Evolutionary conservation across 2,888 invertebrate genomes (phyloP).

Genomic region (Phyllotreta striolata): DNA sequence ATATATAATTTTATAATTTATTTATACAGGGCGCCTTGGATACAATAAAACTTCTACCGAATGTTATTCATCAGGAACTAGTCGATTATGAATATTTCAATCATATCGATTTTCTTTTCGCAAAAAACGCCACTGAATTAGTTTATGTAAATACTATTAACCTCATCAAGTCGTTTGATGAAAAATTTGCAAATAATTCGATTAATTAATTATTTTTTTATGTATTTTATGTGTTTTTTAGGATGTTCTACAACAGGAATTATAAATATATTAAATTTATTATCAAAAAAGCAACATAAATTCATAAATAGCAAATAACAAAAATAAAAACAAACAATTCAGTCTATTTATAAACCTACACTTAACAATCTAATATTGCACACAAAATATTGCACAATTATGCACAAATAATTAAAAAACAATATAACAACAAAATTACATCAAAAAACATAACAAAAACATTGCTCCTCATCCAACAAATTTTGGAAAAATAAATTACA

Average conservation of each 20-base stretch:
- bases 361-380: neutral
- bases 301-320: neutral
- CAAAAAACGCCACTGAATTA: slow-evolving; percentile 22
- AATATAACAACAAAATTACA: slow-evolving; percentile 39
- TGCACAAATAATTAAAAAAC: neutral
- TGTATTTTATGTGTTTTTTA: too few species aligned
- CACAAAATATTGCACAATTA: neutral
- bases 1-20: slow-evolving; percentile 2
- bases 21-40: slow-evolving; percentile 1
- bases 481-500: too few species aligned
- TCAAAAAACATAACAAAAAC: too few species aligned
- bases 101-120: slow-evolving; percentile 32
- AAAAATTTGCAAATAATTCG: too few species aligned
- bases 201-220: too few species aligned
- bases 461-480: too few species aligned
- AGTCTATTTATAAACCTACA: neutral
- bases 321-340: neutral
- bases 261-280: neutral
- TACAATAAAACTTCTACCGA: slow-evolving; percentile 16
- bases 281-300: too few species aligned
- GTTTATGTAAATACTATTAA: slow-evolving; percentile 21
- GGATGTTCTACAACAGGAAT: too few species aligned
- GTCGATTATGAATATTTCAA: slow-evolving; percentile 22
- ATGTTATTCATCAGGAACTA: slow-evolving; percentile 6
- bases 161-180: too few species aligned